phyloP scores from a whole-genome alignment of 2,888 invertebrate genomes.

The Drosophila borborema region DNA sequence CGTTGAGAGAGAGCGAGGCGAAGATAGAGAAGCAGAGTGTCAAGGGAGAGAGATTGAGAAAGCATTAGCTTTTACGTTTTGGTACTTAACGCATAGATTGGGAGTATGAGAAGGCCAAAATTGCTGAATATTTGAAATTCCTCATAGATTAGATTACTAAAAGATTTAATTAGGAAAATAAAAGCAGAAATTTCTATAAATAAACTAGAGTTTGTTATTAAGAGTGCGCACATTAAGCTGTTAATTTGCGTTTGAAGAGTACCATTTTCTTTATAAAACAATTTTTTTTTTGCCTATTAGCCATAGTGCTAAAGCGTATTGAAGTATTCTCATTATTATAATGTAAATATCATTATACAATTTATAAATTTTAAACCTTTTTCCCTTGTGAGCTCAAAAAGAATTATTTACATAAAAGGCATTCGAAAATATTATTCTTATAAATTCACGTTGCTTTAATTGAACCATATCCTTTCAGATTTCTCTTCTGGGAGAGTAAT shows the following conservation, averaged over 20 bases:
- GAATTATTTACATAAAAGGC: too few species aligned
- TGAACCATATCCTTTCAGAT: too few species aligned
- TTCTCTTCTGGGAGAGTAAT: too few species aligned
- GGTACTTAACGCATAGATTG: not conserved
- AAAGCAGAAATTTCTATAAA: not conserved
- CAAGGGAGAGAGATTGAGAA: not conserved
- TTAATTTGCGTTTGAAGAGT: not conserved
- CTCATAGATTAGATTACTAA: not conserved
- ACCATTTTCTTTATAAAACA: not conserved
- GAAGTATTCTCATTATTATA: too few species aligned
- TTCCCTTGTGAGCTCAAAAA: too few species aligned
- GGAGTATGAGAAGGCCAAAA: not conserved
- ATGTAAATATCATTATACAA: too few species aligned
- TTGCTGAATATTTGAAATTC: not conserved
- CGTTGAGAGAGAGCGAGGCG: not conserved
- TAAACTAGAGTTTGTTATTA: not conserved
- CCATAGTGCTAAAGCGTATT: not conserved
- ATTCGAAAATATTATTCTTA: too few species aligned
- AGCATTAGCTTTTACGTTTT: not conserved
- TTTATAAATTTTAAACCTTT: too few species aligned
- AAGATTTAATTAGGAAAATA: not conserved
- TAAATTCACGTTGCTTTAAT: too few species aligned
- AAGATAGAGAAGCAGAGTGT: not conserved
- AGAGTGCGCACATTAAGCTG: not conserved
- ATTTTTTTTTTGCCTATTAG: not conserved